Conservation (phyloP, 2,113 vertebrate genomes). For the Corythornis vintsioides region DNA sequence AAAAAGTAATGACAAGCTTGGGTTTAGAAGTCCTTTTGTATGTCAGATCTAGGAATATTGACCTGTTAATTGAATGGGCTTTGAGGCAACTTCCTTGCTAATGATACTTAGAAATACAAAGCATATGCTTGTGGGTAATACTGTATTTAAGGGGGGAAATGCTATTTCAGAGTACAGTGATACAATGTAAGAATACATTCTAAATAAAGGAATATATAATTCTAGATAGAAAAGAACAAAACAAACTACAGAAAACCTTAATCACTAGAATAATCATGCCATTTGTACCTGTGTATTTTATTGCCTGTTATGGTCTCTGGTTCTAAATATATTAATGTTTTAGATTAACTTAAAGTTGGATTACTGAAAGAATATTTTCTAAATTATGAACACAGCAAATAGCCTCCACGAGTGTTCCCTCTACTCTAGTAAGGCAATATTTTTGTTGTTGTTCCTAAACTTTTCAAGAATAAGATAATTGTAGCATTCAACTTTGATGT, state of each 20-base stretch:
- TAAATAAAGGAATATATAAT: background rate
- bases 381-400: background rate
- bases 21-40: conserved; percentile 54
- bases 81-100: conserved; percentile 50
- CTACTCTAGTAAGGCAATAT: background rate
- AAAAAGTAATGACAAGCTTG: conserved; percentile 20
- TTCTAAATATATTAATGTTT: background rate
- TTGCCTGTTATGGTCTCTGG: background rate
- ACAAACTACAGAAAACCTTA: background rate
- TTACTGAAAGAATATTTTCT: conserved; percentile 15
- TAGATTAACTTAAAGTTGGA: background rate
- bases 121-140: conserved; percentile 25
- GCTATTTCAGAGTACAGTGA: background rate
- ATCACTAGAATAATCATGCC: background rate
- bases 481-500: background rate
- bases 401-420: background rate
- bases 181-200: background rate
- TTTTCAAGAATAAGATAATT: background rate
- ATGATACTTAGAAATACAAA: conserved; percentile 51
- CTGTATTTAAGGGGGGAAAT: background rate
- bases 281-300: background rate
- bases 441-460: background rate
- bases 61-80: conserved; percentile 29
- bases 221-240: background rate
- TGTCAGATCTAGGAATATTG: conserved; percentile 46